Base-by-base conservation (phyloP, 2,113 vertebrate species). In the Pachyramphus minor region DNA sequence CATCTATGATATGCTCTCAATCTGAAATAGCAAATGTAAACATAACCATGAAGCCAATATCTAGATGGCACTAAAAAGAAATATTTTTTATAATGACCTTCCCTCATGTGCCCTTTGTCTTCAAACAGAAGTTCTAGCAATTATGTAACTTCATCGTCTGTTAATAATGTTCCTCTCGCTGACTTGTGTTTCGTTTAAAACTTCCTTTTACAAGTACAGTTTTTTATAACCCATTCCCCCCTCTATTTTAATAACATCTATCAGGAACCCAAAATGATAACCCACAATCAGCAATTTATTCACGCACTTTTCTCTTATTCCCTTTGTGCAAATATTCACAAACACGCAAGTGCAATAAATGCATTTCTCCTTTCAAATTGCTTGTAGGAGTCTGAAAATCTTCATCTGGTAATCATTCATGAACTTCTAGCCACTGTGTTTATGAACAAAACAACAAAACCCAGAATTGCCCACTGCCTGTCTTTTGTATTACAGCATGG, bases 11-110 rank as follows among this genome's bases (percentile, higher is more conserved):
- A 78, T 23, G 31, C 84, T 84, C 44, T 75, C 28, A 87, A 24
- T 69, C 69, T 96, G 88, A 96, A 93, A 97, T 45, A 92, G 14
- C 59, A 96, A 96, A 77, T 68, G 19, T 84, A 84, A 78, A 71
- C 19, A 84, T 84, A 93, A 84, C 55, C 53, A 89, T 28, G 55
- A 95, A 90, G 28, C 11, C 67, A 74, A 44, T 86, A 7, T 91
- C 79, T 95, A 93, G 80, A 94, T 55, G 22, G 14, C 66, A 94
- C 23, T 25, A 47, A 44, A 79, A 87, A 60, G 77, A 90, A 96
- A 39, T 58, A 41, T 77, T 92, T 96, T 81, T 33, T 35, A 47
- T 93, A 41, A 31, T 44, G 18, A 11, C 52, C 55, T 87, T 90
- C 33, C 22, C 13, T 73, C 17, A 45, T 75, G 27, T 74, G 42